phyloP scores from a whole-genome alignment of 2,888 invertebrate genomes.

The Scaptomyza tumidula region DNA sequence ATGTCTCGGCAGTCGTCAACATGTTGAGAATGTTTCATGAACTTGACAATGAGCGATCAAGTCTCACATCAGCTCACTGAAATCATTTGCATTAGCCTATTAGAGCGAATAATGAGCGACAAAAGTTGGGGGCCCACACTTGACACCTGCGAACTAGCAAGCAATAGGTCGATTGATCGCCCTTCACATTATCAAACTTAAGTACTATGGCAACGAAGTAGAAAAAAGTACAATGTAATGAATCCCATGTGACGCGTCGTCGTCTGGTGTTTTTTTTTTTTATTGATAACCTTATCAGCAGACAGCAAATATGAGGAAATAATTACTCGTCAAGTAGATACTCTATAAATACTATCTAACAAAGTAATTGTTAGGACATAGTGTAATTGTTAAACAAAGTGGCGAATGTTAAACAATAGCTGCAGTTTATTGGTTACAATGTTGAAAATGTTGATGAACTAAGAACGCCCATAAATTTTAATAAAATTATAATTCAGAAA shows the following conservation, averaged over 20 bases:
- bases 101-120: too few species aligned
- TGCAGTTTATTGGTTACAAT: neutral
- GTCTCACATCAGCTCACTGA: conserved; percentile 8
- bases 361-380: neutral
- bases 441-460: neutral
- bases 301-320: neutral
- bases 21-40: conserved; percentile 45
- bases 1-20: conserved; percentile 5
- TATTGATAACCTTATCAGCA: conserved; percentile 43
- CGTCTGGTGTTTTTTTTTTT: neutral
- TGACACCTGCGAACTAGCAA: conserved; percentile 28
- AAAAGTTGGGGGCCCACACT: too few species aligned
- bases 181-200: conserved; percentile 26
- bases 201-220: neutral
- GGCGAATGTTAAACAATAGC: neutral
- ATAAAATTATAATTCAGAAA: neutral
- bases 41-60: conserved; percentile 54
- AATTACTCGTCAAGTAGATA: conserved; percentile 18
- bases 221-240: neutral
- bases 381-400: too few species aligned
- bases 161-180: conserved; percentile 33
- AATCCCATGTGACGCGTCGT: conserved; percentile 9
- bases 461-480: neutral
- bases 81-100: neutral
- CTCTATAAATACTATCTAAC: conserved; percentile 1